Conservation (phyloP, 2,797 vertebrate species). For the Phalloptychus januarius region DNA sequence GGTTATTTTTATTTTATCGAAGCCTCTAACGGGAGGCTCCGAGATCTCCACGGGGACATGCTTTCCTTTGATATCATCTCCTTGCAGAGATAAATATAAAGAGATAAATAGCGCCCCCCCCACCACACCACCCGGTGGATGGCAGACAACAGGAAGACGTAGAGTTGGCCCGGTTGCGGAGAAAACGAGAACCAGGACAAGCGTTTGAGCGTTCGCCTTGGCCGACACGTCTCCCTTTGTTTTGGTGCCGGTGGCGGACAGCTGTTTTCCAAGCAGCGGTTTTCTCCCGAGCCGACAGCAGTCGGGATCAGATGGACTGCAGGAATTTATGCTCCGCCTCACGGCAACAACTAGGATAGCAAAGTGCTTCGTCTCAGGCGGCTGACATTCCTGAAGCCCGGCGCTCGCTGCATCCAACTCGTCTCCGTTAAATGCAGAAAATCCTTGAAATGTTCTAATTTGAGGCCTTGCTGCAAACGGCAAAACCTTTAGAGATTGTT, state of each 20-base stretch:
- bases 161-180: slow-evolving; percentile 57
- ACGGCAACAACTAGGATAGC: slow-evolving; percentile 7
- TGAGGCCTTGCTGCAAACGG: neutral
- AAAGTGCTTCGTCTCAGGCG: slow-evolving; percentile 1
- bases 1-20: slow-evolving; percentile 9
- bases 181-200: slow-evolving; percentile 56
- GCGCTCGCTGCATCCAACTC: slow-evolving; percentile 8
- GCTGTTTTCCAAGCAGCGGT: slow-evolving; percentile 46
- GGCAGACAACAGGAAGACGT: slow-evolving; percentile 71
- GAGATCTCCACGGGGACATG: slow-evolving; percentile 53
- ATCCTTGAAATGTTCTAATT: neutral
- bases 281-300: slow-evolving; percentile 20
- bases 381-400: neutral
- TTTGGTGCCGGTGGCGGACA: slow-evolving; percentile 48
- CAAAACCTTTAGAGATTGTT: neutral
- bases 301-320: slow-evolving; percentile 26
- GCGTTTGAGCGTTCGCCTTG: slow-evolving; percentile 63
- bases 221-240: slow-evolving; percentile 59
- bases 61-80: slow-evolving; percentile 66
- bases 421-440: neutral
- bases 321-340: slow-evolving; percentile 23
- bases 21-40: slow-evolving; percentile 26
- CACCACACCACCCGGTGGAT: too few species aligned
- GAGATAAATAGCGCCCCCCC: slow-evolving; percentile 71
- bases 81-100: slow-evolving; percentile 44